These are phyloP conservation scores for Sternotherus odoratus DNA, from an alignment of 2,797 vertebrate genomes.

Conservation along the genomic window DNA sequence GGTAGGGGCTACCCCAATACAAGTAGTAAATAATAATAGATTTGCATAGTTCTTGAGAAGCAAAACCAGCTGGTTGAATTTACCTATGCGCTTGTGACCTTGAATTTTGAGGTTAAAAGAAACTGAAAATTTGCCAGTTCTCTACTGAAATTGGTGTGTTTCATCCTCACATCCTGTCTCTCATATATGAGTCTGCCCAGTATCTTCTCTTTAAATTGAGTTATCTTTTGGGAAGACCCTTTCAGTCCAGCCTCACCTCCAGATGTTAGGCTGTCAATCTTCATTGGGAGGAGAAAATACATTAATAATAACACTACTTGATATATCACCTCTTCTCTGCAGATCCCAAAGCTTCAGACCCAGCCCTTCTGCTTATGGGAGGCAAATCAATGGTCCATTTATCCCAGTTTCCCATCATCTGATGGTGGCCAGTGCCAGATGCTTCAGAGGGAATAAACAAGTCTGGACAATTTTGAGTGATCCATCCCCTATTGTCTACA, in stretches of 20 bases:
- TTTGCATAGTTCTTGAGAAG: not conserved
- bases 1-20: not conserved
- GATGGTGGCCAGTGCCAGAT: too few relatives aligned
- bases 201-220: not conserved
- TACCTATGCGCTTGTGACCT: not conserved
- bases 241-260: too few relatives aligned
- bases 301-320: not conserved
- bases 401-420: too few relatives aligned
- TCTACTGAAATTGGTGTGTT: not conserved
- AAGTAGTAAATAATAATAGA: not conserved
- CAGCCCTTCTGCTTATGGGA: not conserved
- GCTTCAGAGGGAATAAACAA: too few relatives aligned
- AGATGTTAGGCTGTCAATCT: not conserved
- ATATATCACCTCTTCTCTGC: not conserved
- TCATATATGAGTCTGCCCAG: not conserved
- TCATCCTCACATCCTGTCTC: not conserved
- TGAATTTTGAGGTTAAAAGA: not conserved
- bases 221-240: too few relatives aligned
- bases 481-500: not conserved
- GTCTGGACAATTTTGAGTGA: too few relatives aligned
- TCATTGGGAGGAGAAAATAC: not conserved
- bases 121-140: not conserved
- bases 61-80: not conserved
- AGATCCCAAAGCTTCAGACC: rapidly evolving
- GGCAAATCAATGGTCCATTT: not conserved